These are phyloP conservation scores for Sterrhoptilus dennistouni DNA, from an alignment of 2,113 vertebrate genomes.

Conservation along the genomic window DNA sequence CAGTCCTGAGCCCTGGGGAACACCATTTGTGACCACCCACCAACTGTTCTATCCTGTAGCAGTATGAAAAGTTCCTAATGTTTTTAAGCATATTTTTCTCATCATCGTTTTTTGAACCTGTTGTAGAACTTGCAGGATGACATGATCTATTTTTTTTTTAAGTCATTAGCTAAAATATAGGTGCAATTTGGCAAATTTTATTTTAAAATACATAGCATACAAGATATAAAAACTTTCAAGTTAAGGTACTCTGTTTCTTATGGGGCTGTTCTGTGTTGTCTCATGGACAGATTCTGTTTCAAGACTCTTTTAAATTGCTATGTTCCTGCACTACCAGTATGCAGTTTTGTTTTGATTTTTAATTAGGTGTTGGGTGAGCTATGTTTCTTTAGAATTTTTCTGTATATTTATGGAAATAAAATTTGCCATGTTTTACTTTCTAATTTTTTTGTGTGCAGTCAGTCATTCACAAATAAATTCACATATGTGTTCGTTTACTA, in stretches of 20 bases:
- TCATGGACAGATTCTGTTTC: neutral
- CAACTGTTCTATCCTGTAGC: neutral
- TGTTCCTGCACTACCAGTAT: neutral
- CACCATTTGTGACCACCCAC: neutral
- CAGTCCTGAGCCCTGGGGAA: neutral
- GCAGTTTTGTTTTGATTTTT: neutral
- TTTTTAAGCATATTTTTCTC: neutral
- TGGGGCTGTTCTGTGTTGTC: neutral
- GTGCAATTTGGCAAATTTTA: neutral
- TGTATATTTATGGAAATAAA: neutral
- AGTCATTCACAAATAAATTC: neutral
- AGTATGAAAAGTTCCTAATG: neutral
- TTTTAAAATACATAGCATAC: neutral
- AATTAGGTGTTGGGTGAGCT: neutral
- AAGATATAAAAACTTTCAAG: neutral
- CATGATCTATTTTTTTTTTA: neutral
- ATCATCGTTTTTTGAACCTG: neutral
- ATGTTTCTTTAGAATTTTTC: neutral
- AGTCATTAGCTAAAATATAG: neutral
- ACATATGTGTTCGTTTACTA: neutral
- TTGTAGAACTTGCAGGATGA: neutral
- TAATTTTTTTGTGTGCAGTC: neutral
- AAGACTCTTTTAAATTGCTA: neutral
- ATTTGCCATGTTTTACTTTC: neutral
- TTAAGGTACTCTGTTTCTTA: neutral